These are phyloP conservation scores for Opisthocomus hoazin DNA, from an alignment of 2,113 vertebrate genomes.

Conservation along the genomic window DNA sequence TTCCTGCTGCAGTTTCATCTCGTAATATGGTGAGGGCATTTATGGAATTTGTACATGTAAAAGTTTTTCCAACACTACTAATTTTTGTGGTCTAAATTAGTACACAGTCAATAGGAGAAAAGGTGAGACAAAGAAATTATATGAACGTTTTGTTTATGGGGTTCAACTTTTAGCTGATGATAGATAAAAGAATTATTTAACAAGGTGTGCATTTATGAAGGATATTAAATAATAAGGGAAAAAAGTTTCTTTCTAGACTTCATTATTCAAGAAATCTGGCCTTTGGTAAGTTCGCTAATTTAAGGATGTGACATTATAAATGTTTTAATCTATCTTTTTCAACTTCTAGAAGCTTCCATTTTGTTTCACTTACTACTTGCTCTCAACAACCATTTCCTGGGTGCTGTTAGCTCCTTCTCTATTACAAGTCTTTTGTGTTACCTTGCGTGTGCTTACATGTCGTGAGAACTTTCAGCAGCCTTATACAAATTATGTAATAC, in stretches of 20 bases:
- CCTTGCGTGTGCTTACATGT: not conserved
- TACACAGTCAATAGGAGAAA: not conserved
- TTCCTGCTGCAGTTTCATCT: not conserved
- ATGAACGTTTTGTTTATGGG: not conserved
- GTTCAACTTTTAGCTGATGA: not conserved
- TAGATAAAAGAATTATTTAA: not conserved
- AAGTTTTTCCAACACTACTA: not conserved
- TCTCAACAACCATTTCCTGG: not conserved
- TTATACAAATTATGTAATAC: not conserved
- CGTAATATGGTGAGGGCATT: not conserved
- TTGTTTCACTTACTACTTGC: not conserved
- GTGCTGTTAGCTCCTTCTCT: not conserved
- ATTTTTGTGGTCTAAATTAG: not conserved
- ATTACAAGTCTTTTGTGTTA: not conserved
- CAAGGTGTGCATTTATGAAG: not conserved
- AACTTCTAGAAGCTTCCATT: not conserved
- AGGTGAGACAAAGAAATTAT: not conserved
- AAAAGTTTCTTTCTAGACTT: not conserved
- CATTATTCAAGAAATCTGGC: not conserved
- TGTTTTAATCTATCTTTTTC: not conserved
- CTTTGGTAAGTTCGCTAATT: not conserved
- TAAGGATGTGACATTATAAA: not conserved
- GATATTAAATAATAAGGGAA: not conserved
- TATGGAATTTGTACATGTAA: not conserved
- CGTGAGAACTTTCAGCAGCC: not conserved